Percentiles rank a stretch among this genome's conserved stretches.
These are phyloP conservation scores for Columba livia DNA, from an alignment of 2,113 vertebrate species.

Conservation along the genomic window DNA sequence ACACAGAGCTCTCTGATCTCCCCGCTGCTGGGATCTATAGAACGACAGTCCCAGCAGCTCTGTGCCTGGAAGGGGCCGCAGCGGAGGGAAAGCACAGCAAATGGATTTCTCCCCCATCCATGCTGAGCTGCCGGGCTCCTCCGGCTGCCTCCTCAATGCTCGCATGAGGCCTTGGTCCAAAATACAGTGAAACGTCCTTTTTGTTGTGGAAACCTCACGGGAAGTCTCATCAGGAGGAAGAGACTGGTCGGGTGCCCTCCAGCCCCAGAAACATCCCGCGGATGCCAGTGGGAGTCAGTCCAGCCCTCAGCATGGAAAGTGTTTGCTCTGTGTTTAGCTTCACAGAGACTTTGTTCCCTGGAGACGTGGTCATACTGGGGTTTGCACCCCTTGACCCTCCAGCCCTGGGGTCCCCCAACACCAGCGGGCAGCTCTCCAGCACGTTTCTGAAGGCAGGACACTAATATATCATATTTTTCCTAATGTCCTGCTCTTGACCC, in stretches of 20 bases:
- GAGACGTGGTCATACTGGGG: too few relatives aligned
- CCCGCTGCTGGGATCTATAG: background rate
- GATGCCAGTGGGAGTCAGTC: background rate
- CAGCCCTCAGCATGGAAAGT: background rate
- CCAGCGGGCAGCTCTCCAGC: background rate
- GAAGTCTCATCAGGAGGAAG: background rate
- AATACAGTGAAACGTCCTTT: background rate
- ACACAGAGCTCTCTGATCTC: accelerated
- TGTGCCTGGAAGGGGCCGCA: background rate
- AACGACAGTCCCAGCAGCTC: too few relatives aligned
- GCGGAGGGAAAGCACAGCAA: background rate
- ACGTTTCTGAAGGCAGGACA: background rate
- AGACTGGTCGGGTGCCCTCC: background rate
- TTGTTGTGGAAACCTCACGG: background rate
- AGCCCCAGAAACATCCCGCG: background rate
- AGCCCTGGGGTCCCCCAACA: accelerated
- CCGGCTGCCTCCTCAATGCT: background rate
- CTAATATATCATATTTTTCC: accelerated
- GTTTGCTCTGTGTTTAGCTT: background rate
- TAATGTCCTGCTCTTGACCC: background rate
- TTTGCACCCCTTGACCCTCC: too few relatives aligned
- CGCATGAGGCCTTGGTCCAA: too few relatives aligned
- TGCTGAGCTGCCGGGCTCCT: background rate
- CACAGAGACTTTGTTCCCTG: too few relatives aligned
- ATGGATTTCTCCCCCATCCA: background rate